Base-by-base conservation (phyloP, 2,888 invertebrate species). In the Leucozona laternaria region DNA sequence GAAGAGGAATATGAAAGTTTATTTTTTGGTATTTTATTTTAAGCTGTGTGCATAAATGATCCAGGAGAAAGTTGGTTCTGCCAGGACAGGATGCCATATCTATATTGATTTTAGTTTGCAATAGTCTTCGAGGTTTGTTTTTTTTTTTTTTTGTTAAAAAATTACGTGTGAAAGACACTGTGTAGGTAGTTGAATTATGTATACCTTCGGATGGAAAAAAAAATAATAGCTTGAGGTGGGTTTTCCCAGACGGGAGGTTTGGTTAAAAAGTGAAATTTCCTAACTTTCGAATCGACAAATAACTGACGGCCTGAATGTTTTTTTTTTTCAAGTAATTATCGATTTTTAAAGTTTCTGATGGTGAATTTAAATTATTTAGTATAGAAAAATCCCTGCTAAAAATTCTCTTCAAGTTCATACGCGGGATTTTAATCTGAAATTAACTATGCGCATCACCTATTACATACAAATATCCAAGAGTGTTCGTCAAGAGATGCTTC, bases 21-120 rank as follows among this genome's bases (percentile, higher is more conserved):
- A 22, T 22, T 43, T 62, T 43, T 37, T 22, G 15, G 15, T 25
- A 25, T 25, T 62, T 43, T 25, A 15, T 40, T 22, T 62, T 17
- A 25, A 62, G 22, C 37, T 25, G 11, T 62, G 62, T 62, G 62
- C 40, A 62, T 43, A 37, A 62, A 22, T 62, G 40, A 62, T 62
- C 8, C 25, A 62, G 25, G 25, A 62, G 62, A 62, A 62, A 62
- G 62, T 62, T 62, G n/a, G 6, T 25, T 25, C 11, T 25, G 43
- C 11, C n/a, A 58, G 48, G 20, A 48, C 15, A 17, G 22, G n/a
- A n/a, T 43, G n/a, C 22, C 15, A 34, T 40, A 11, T 25, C 25
- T 25, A 22, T 40, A 62, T 62, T n/a, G 62, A 62, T 62, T 62
- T 62, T 62, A 25, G 62, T 25, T 62, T 62, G 8, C 1, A 62